Base-by-base conservation (phyloP, 2,113 vertebrate genomes). In the Tauraco erythrolophus region DNA sequence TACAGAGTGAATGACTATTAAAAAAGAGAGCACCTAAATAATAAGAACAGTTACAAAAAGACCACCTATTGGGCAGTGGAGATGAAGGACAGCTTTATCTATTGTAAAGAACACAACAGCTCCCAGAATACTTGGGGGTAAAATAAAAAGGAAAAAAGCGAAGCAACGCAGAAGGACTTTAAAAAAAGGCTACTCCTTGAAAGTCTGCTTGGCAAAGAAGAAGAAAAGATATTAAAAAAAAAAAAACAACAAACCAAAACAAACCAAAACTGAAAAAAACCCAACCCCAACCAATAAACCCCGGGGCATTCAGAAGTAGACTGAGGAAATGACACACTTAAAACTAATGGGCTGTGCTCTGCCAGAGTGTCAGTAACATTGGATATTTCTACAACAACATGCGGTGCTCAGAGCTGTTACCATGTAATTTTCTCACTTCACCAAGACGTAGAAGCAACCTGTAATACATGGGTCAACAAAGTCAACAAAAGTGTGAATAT, bases 391-490 rank as follows among this genome's bases (percentile, higher is more conserved):
- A 7, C 18, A 35, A 35, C 33, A 84, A 66, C 28, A 27, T 15
- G 9, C 9, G 14, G 43, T 3, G 22, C 37, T 84, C 51, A 46
- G 13, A 54, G 37, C 8, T 7, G 30, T 11, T 64, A 60, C 14
- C 56, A 33, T 5, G 6, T 33, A 16, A 37, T 82, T 89, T 66
- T 66, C 61, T 43, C 48, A 21, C 11, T 79, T 64, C 46, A 70
- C 33, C 35, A 82, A 75, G 39, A 68, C 39, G 37, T 28, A n/a
- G 50, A 51, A 30, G 24, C 19, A 76, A 28, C 14, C 24, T 69
- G 19, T 61, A 57, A 56, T 12, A 37, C 0, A 0, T 11, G 57
- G 70, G 43, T 14, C 48, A 61, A 41, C 18, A 88, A 51, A 1
- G 2, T 0, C 5, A 6, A 56, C 16, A 48, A 3, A 75, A 54